Base-by-base conservation (phyloP, 2,888 invertebrate species). In the Belgica antarctica region DNA sequence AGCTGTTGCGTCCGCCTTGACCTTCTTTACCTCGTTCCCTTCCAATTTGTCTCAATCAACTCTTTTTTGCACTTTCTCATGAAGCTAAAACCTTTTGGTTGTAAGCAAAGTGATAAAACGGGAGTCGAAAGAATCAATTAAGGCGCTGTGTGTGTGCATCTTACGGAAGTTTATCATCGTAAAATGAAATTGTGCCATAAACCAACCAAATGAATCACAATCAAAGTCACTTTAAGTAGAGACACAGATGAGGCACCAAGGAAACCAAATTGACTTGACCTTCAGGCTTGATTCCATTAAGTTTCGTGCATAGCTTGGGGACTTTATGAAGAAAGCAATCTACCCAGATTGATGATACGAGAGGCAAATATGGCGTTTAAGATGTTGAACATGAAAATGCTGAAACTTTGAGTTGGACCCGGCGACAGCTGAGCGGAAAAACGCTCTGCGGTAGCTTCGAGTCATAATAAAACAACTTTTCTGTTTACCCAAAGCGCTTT, bases 131-230 rank as follows among this genome's bases (percentile, higher is more conserved):
- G 34, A 31, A 31, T 31, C 34, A 31, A 31, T 31, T 31, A 31
- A 31, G 34, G 12, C 34, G 5, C 34, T 8, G 12, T 31, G n/a
- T n/a, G n/a, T 41, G 52, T 52, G 52, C 17, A 17, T 17, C 52
- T 19, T 15, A 27, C 59, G 59, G 25, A 59, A 59, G 59, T 15
- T 19, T 17, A n/a, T 52, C 59, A 59, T 59, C 27, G 24, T 22
- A 22, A 59, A 59, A 59, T 19, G 7, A 59, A 59, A 59, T 59
- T 59, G 59, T 59, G 59, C n/a, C 10, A 59, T 59, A 59, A 59
- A 52, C 24, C 24, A n/a, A 52, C 7, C 7, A 22, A 52, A 52
- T 52, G 52, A 52, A 52, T 52, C 52, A 52, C 52, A 52, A 52
- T 52, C 52, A 52, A n/a, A 52, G 52, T 22, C 52, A 17, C 19